Evolutionary conservation across 1,140 invertebrate species (phyloP).

Genomic region (Dinoponera quadriceps): DNA sequence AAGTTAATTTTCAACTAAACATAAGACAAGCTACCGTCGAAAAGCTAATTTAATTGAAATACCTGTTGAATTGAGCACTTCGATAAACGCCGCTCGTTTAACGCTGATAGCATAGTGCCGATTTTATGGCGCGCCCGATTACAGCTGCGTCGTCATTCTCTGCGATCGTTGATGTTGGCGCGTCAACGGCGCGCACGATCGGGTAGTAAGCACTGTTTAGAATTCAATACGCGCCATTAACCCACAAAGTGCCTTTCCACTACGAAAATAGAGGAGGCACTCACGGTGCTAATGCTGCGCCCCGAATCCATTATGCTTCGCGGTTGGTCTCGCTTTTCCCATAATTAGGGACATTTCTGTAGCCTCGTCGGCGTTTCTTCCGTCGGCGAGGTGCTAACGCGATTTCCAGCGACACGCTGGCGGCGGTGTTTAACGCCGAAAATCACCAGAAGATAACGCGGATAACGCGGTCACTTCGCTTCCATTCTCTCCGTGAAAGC

Average conservation of each 20-base stretch:
- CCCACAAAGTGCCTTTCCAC: constrained; percentile 48
- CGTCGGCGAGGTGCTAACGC: neutral
- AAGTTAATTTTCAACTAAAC: too few species aligned
- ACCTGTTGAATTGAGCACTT: too few species aligned
- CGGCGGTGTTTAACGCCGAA: neutral
- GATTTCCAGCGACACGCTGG: constrained; percentile 3
- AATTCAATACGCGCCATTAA: constrained; percentile 51
- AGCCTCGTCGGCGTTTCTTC: neutral
- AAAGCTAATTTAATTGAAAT: too few species aligned
- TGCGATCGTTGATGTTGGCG: constrained; percentile 12
- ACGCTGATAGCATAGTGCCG: neutral
- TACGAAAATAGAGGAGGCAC: constrained; percentile 31
- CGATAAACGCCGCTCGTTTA: too few species aligned
- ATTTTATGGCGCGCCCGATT: neutral
- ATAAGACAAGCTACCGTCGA: too few species aligned
- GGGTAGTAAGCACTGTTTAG: constrained; percentile 31
- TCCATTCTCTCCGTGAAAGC: neutral
- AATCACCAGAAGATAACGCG: neutral
- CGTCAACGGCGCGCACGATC: constrained; percentile 14
- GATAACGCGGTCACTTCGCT: neutral
- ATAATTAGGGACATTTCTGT: constrained; percentile 44
- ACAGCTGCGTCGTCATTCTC: neutral
- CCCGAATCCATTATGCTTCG: constrained; percentile 17
- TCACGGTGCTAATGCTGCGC: constrained; percentile 14
- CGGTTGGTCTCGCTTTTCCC: neutral